phyloP scores from a whole-genome alignment of 2,888 invertebrate genomes.

The Aricia artaxerxes region DNA sequence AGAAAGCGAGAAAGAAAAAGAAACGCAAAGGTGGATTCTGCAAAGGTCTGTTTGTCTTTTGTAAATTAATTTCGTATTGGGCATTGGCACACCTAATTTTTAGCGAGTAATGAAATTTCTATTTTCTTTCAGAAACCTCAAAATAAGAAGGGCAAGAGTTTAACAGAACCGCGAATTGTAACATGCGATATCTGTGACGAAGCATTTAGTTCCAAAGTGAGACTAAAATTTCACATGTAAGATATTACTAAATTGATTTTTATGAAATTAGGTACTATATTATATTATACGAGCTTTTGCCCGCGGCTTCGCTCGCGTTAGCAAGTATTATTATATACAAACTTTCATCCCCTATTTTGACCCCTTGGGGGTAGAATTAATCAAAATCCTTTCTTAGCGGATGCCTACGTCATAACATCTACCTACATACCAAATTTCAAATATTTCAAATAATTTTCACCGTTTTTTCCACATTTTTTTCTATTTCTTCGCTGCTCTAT shows the following conservation, averaged over 20 bases:
- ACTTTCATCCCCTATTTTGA: too few relatives aligned
- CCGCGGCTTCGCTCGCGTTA: too few relatives aligned
- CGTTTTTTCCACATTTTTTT: too few relatives aligned
- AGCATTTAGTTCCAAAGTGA: constrained; percentile 74
- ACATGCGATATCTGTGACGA: constrained; percentile 72
- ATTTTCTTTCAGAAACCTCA: constrained; percentile 50
- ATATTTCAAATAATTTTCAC: too few relatives aligned
- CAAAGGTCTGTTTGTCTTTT: constrained; percentile 51
- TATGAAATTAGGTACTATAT: too few relatives aligned
- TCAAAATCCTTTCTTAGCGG: too few relatives aligned
- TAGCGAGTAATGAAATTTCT: not conserved
- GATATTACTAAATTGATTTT: constrained; percentile 42
- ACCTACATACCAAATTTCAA: too few relatives aligned
- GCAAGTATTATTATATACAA: too few relatives aligned
- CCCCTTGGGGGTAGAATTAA: too few relatives aligned
- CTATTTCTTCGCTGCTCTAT: too few relatives aligned
- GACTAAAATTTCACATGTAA: constrained; percentile 77
- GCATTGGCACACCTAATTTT: not conserved
- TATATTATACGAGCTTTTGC: too few relatives aligned
- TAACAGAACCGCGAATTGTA: constrained; percentile 63
- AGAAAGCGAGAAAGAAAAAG: constrained; percentile 53
- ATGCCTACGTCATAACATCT: too few relatives aligned
- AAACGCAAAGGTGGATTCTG: constrained; percentile 53
- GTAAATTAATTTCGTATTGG: not conserved
- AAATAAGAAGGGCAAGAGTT: constrained; percentile 54